Evolutionary conservation across 2,113 vertebrate species (phyloP).

Genomic region (Semicossyphus pulcher): DNA sequence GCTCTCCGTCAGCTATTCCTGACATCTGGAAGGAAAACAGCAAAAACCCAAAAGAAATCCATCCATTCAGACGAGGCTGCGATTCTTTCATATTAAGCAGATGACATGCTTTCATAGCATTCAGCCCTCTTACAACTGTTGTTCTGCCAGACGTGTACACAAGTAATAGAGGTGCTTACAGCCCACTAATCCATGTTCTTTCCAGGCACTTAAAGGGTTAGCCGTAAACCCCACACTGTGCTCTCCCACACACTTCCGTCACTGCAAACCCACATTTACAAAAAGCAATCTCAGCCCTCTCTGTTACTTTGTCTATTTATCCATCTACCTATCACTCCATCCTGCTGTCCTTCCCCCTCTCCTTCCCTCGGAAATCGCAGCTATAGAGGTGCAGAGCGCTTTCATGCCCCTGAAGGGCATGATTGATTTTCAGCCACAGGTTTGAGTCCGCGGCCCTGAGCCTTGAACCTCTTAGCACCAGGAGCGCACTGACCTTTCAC

Average conservation of each 20-base stretch:
- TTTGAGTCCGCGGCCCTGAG: conserved; percentile 58
- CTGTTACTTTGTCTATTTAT: conserved; percentile 11
- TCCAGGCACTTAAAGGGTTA: conserved; percentile 54
- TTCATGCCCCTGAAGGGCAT: conserved; percentile 55
- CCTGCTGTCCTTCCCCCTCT: neutral
- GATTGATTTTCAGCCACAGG: conserved; percentile 73
- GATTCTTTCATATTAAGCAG: conserved; percentile 56
- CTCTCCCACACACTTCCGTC: conserved; percentile 42
- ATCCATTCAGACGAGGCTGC: conserved; percentile 38
- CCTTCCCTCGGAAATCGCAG: conserved; percentile 11
- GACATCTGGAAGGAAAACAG: conserved; percentile 17
- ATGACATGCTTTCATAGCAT: conserved; percentile 52
- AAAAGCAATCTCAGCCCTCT: conserved; percentile 12
- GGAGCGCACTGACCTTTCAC: conserved; percentile 70
- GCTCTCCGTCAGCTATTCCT: conserved; percentile 15
- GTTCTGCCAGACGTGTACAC: conserved; percentile 40
- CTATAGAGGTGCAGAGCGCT: conserved; percentile 15
- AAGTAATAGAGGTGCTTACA: conserved; percentile 39
- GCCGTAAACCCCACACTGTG: conserved; percentile 30
- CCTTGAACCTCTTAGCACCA: conserved; percentile 58
- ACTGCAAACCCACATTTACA: conserved; percentile 13
- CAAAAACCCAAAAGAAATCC: conserved; percentile 26
- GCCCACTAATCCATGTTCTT: conserved; percentile 29
- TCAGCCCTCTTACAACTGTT: conserved; percentile 39
- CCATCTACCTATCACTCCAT: conserved; percentile 6